phyloP scores from a whole-genome alignment of 1,140 invertebrate genomes.

The Trichonephila clavipes region DNA sequence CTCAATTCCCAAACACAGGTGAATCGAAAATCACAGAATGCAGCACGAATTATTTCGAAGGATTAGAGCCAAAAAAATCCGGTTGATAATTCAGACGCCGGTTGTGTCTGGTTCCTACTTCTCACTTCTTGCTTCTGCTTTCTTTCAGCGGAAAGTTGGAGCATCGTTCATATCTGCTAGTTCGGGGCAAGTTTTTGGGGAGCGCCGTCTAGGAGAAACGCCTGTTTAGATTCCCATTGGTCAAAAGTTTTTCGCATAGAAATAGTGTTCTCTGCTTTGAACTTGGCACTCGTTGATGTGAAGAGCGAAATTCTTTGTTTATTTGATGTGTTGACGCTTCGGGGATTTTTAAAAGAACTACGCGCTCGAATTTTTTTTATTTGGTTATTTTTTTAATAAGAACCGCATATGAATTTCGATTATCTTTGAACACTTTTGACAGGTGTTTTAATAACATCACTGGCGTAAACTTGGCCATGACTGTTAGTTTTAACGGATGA shows the following conservation, averaged over 20 bases:
- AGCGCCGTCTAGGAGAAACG: conserved; percentile 55
- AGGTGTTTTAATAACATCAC: not conserved
- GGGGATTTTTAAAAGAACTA: conserved; percentile 13
- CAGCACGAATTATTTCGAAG: not conserved
- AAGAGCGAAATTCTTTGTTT: not conserved
- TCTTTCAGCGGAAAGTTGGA: not conserved
- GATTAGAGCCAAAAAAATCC: not conserved
- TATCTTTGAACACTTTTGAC: not conserved
- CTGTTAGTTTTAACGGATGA: not conserved
- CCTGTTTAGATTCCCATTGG: conserved; percentile 39
- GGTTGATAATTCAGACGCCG: not conserved
- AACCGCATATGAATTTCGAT: not conserved
- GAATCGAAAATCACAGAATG: not conserved
- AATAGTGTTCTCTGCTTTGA: not conserved
- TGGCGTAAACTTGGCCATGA: not conserved
- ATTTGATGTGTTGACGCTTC: conserved; percentile 11
- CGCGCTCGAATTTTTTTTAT: not conserved
- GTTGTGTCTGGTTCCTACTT: conserved; percentile 8
- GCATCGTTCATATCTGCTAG: not conserved
- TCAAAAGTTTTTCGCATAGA: conserved; percentile 19
- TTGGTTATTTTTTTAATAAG: not conserved
- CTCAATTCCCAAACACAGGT: conserved; percentile 10
- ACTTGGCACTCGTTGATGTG: not conserved
- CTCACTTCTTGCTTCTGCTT: conserved; percentile 32
- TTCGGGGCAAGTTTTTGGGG: conserved; percentile 25